Base-by-base conservation (phyloP, 2,797 vertebrate species). In the Euthynnus affinis region DNA sequence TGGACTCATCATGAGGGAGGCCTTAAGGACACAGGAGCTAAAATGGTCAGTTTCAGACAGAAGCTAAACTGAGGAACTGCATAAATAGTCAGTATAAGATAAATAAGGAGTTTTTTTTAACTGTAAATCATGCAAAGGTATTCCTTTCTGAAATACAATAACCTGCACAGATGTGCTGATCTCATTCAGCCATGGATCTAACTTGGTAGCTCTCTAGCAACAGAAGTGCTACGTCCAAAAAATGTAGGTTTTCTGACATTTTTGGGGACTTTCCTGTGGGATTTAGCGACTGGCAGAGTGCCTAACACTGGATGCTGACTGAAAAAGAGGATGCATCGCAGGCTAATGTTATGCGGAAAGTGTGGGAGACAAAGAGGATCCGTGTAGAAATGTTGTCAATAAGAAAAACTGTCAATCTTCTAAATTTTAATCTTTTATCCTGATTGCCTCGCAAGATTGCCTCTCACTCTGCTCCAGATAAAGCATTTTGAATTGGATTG, bases 391-490 rank as follows among this genome's bases (percentile, higher is more conserved):
- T 59, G 53, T 52, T 65, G 48, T 40, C 72, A 84, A 82, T 83
- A 82, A 78, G 56, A 82, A 55, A 61, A 80, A 48, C 25, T 71
- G 79, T 63, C 81, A 55, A 10, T 57, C 48, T 62, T 58, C 44
- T 68, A 32, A 62, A 61, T 70, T 66, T 51, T 66, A 76, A 87
- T 87, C 73, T 71, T 69, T 81, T 71, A 40, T 66, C 49, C 6
- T 71, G 83, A 82, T 86, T 70, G 53, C 18, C 71, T 44, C 42
- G 20, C n/a, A 55, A 76, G 81, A 84, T 85, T 82, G 60, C 63
- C 79, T 83, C 64, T 76, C 52, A 46, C 77, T 81, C 34, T 5
- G 65, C 53, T 4, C 1, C 64, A 9, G 58, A 56, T 70, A 25
- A 74, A 63, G 34, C 76, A 14, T 40, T 69, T 27, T 77, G 77